Percentiles rank a stretch among this genome's conserved stretches.
Evolutionary conservation across 1,140 invertebrate genomes (phyloP).

Genomic region (Brachionus koreanus): DNA sequence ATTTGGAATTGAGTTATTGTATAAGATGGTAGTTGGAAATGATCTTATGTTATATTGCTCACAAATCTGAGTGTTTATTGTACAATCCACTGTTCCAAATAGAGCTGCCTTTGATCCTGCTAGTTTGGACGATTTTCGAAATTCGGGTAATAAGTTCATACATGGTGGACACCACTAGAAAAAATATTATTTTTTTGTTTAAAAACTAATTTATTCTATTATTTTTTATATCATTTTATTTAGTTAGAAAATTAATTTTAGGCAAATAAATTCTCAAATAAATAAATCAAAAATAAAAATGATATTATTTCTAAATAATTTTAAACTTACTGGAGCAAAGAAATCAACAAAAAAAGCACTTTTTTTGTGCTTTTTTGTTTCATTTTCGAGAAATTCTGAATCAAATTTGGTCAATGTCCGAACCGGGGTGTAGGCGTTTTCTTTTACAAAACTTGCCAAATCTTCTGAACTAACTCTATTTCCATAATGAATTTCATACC

Average conservation of each 20-base stretch:
- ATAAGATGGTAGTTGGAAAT: slow-evolving; percentile 72
- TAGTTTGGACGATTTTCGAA: slow-evolving; percentile 66
- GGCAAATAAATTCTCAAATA: not conserved
- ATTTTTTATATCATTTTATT: not conserved
- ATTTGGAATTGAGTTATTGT: slow-evolving; percentile 64
- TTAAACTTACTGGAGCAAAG: slow-evolving; percentile 64
- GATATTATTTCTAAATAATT: not conserved
- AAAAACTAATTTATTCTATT: slow-evolving; percentile 42
- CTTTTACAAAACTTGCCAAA: slow-evolving; percentile 67
- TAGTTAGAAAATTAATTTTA: not conserved
- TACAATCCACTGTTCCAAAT: slow-evolving; percentile 67
- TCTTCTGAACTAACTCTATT: slow-evolving; percentile 65
- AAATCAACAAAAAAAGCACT: slow-evolving; percentile 71
- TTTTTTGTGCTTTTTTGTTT: slow-evolving; percentile 60
- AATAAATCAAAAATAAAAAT: not conserved
- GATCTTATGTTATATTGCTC: slow-evolving; percentile 66
- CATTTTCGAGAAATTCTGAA: slow-evolving; percentile 27
- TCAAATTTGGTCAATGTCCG: slow-evolving; percentile 65
- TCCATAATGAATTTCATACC: slow-evolving; percentile 39
- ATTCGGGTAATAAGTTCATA: slow-evolving; percentile 68
- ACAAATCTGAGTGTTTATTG: slow-evolving; percentile 59
- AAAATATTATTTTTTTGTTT: slow-evolving; percentile 51
- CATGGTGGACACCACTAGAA: slow-evolving; percentile 73
- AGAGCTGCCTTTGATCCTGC: slow-evolving; percentile 56
- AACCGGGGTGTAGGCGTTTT: slow-evolving; percentile 65